phyloP scores from a whole-genome alignment of 2,888 invertebrate genomes.

The Eilema sororculum region DNA sequence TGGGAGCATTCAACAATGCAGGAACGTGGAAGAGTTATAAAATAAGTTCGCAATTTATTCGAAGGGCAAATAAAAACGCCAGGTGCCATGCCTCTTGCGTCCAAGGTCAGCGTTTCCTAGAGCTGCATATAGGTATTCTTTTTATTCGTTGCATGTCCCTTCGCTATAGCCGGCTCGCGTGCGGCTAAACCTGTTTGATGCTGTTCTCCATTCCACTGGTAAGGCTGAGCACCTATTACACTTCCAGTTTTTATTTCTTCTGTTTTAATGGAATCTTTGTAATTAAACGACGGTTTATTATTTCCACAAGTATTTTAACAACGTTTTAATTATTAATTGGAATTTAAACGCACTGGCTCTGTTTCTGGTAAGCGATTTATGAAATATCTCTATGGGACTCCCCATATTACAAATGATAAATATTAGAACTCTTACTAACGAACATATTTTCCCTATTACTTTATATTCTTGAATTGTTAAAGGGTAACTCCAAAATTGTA shows the following conservation, averaged over 20 bases:
- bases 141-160: constrained; percentile 85
- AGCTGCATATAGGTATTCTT: constrained; percentile 85
- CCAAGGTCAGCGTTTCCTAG: constrained; percentile 86
- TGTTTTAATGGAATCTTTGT: constrained; percentile 62
- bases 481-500: neutral
- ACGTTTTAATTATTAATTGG: constrained; percentile 45
- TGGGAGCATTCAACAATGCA: constrained; percentile 47
- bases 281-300: constrained; percentile 58
- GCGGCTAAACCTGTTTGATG: constrained; percentile 83
- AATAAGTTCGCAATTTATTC: constrained; percentile 80
- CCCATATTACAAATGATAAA: neutral
- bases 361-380: neutral
- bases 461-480: neutral
- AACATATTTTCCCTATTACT: neutral
- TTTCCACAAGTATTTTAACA: constrained; percentile 51
- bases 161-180: constrained; percentile 80
- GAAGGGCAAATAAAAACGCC: constrained; percentile 85
- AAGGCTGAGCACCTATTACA: constrained; percentile 75
- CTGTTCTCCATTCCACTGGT: constrained; percentile 75
- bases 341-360: constrained; percentile 28
- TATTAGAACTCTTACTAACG: neutral
- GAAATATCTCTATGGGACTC: neutral
- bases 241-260: constrained; percentile 69
- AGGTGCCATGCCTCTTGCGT: constrained; percentile 84
- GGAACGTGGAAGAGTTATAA: constrained; percentile 70